These are phyloP conservation scores for Antrozous pallidus DNA, from an alignment of 2,797 vertebrate species.

Conservation along the genomic window DNA sequence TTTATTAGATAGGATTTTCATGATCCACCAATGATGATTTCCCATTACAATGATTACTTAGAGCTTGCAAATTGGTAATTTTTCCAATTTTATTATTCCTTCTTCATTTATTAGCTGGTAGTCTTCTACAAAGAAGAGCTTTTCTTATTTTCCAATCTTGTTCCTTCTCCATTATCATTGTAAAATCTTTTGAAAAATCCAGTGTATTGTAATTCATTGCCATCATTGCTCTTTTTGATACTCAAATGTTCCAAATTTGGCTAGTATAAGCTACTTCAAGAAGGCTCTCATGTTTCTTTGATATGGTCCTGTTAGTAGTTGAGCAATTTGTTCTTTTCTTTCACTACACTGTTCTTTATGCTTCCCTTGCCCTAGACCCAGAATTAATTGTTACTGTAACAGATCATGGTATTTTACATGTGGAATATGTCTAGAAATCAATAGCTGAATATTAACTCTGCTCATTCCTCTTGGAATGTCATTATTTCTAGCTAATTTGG, in stretches of 20 bases:
- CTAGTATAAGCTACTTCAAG: neutral
- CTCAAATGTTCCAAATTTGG: neutral
- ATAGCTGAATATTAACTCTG: neutral
- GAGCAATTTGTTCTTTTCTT: neutral
- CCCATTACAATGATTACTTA: neutral
- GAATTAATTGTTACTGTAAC: neutral
- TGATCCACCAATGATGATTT: neutral
- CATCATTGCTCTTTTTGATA: neutral
- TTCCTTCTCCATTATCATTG: neutral
- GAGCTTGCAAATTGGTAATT: neutral
- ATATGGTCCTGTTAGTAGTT: neutral
- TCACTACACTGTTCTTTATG: neutral
- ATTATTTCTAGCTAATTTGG: neutral
- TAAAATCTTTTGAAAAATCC: neutral
- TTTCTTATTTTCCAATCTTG: neutral
- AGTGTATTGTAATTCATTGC: neutral
- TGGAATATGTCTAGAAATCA: conserved; percentile 10
- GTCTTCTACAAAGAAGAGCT: neutral
- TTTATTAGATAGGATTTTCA: neutral
- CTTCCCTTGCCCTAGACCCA: neutral
- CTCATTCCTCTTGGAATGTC: neutral
- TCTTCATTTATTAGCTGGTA: neutral
- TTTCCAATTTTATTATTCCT: neutral
- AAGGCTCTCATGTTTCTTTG: neutral
- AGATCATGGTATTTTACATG: neutral